Percentiles rank a stretch among this genome's conserved stretches.
These are phyloP conservation scores for Canis aureus DNA, from an alignment of 2,113 vertebrate species.

Conservation along the genomic window DNA sequence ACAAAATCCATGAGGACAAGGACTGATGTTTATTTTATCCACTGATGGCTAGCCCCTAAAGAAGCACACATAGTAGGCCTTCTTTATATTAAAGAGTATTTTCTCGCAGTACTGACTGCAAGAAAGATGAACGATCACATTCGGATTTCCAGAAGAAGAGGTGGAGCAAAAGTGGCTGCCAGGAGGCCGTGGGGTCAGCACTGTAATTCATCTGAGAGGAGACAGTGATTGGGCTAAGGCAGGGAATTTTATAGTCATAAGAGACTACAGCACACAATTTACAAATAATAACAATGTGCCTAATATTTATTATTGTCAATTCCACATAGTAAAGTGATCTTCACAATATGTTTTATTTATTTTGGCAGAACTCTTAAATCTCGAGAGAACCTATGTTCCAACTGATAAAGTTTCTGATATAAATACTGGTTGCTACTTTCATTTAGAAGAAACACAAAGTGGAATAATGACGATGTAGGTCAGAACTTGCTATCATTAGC, in stretches of 20 bases:
- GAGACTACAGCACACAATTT: background rate
- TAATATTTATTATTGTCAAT: background rate
- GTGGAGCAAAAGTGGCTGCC: too few species aligned
- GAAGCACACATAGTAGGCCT: background rate
- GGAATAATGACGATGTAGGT: background rate
- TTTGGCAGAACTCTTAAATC: background rate
- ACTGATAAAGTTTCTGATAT: background rate
- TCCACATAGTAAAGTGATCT: background rate
- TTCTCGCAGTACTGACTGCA: background rate
- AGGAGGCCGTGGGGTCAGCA: accelerated
- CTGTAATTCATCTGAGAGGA: background rate
- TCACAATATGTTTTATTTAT: background rate
- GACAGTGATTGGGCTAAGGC: too few species aligned
- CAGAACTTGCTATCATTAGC: background rate
- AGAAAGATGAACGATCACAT: background rate
- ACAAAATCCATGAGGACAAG: background rate
- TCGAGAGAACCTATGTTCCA: background rate
- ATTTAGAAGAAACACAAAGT: background rate
- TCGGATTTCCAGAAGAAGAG: background rate
- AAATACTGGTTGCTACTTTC: background rate
- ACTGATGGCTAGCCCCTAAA: background rate
- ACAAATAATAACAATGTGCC: background rate
- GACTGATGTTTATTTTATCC: background rate
- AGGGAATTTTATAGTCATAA: background rate
- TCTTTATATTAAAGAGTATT: background rate